phyloP scores from a whole-genome alignment of 2,113 vertebrate genomes.

The Stomatorhinus ivindoensis region DNA sequence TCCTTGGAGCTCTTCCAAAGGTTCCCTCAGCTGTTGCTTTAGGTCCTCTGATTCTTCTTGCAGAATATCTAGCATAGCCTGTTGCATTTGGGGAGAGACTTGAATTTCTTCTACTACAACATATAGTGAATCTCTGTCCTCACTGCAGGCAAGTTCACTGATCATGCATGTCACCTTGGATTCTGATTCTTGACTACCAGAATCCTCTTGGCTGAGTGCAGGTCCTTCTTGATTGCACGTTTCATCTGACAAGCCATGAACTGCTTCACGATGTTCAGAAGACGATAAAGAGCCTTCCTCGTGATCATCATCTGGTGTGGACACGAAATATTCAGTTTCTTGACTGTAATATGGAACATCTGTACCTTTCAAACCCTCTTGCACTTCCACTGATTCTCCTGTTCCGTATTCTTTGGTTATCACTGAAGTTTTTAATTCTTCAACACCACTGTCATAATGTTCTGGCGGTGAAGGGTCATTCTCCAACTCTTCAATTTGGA shows the following conservation, averaged over 20 bases:
- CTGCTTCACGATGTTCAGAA: conserved; percentile 69
- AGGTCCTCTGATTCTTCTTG: conserved; percentile 70
- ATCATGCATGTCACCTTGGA: conserved; percentile 31
- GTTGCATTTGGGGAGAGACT: conserved; percentile 74
- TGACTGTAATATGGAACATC: conserved; percentile 48
- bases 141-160: conserved; percentile 32
- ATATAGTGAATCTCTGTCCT: conserved; percentile 52
- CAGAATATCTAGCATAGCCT: conserved; percentile 67
- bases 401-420: conserved; percentile 27
- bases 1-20: conserved; percentile 73
- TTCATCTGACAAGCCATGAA: conserved; percentile 64
- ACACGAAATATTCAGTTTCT: conserved; percentile 85
- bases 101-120: conserved; percentile 84
- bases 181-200: conserved; percentile 32
- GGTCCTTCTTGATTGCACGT: conserved; percentile 59
- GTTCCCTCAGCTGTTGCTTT: conserved; percentile 73
- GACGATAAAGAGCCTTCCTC: conserved; percentile 66
- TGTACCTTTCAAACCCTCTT: conserved; percentile 44
- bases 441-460: conserved; percentile 33
- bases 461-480: conserved; percentile 48
- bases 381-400: conserved; percentile 44
- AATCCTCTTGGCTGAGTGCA: conserved; percentile 37
- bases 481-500: conserved; percentile 79
- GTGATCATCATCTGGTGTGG: conserved; percentile 74
- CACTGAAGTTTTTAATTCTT: conserved; percentile 23